phyloP scores from a whole-genome alignment of 2,113 vertebrate genomes.

The Chionis minor region DNA sequence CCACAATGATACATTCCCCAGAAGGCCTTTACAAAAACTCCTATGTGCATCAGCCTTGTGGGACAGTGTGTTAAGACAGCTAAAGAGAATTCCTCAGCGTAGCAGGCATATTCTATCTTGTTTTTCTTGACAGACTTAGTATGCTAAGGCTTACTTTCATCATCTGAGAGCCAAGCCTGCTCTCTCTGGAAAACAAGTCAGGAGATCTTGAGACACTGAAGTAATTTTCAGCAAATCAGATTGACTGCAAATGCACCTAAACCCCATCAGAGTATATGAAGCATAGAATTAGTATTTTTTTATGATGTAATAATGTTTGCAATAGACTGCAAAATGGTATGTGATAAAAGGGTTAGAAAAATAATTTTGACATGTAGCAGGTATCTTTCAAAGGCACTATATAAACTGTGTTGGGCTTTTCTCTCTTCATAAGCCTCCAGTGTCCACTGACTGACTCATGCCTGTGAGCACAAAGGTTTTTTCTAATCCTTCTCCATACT shows the following conservation, averaged over 20 bases:
- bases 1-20: conserved; percentile 85
- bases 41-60: not conserved
- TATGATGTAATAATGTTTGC: not conserved
- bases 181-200: not conserved
- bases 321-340: not conserved
- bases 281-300: not conserved
- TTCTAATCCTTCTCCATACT: not conserved
- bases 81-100: not conserved
- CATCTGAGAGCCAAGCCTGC: not conserved
- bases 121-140: not conserved
- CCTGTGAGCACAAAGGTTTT: not conserved
- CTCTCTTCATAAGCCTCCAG: not conserved
- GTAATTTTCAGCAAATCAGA: not conserved
- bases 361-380: not conserved
- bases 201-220: not conserved
- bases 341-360: not conserved
- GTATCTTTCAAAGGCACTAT: not conserved
- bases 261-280: not conserved
- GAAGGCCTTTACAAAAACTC: conserved; percentile 90
- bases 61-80: not conserved
- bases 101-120: not conserved
- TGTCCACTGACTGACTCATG: not conserved
- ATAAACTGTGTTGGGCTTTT: not conserved
- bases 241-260: not conserved
- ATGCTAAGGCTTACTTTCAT: not conserved